These are phyloP conservation scores for Caenorhabditis wallacei DNA, from an alignment of 2,888 invertebrate genomes.

Conservation along the genomic window DNA sequence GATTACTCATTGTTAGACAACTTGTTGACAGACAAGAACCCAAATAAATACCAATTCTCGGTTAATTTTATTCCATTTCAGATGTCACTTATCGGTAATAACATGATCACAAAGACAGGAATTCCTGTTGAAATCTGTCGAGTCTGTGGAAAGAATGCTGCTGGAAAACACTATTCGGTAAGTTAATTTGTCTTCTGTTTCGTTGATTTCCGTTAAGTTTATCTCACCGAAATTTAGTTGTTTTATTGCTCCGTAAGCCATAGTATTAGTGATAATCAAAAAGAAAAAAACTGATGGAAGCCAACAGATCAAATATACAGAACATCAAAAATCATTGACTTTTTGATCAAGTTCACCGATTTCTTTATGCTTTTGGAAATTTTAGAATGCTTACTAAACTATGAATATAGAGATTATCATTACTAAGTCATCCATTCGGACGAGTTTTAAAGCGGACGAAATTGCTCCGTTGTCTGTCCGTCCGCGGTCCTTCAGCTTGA, in stretches of 20 bases:
- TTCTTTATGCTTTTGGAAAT: background rate
- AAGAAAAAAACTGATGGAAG: background rate
- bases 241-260: background rate
- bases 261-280: background rate
- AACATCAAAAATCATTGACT: slow-evolving; percentile 7
- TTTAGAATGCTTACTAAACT: too few relatives aligned
- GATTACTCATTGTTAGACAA: slow-evolving; percentile 26
- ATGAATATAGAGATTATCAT: too few relatives aligned
- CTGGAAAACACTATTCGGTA: slow-evolving; percentile 56
- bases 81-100: slow-evolving; percentile 27
- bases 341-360: background rate
- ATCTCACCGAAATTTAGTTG: background rate
- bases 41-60: background rate
- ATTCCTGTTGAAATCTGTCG: slow-evolving; percentile 29
- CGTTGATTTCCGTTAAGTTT: background rate
- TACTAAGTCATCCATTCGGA: too few relatives aligned
- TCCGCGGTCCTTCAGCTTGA: too few relatives aligned
- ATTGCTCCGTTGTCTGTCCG: too few relatives aligned
- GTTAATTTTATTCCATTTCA: slow-evolving; percentile 13
- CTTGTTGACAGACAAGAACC: background rate
- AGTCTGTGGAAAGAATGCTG: slow-evolving; percentile 51
- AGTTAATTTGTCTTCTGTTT: background rate
- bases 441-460: too few relatives aligned
- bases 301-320: background rate
- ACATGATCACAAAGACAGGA: background rate